Evolutionary conservation across 1,140 invertebrate genomes (phyloP).

Genomic region (Lordiphosa mommai): DNA sequence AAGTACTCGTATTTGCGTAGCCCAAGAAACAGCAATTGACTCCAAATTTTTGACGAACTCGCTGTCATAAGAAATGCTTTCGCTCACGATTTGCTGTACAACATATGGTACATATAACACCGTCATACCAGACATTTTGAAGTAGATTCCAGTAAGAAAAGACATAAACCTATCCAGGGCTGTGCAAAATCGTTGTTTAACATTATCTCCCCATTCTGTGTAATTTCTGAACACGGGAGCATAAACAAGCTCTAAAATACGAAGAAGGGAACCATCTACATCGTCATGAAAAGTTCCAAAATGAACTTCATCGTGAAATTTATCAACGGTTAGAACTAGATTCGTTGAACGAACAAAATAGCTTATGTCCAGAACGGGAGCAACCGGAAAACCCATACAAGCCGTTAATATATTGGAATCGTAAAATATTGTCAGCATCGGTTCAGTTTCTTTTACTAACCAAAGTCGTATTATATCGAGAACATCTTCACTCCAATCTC

Average conservation of each 20-base stretch:
- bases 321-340: constrained; percentile 82
- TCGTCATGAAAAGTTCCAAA: constrained; percentile 85
- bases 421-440: constrained; percentile 83
- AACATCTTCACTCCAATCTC: constrained; percentile 83
- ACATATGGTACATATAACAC: constrained; percentile 91
- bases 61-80: constrained; percentile 84
- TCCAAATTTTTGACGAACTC: constrained; percentile 90
- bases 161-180: constrained; percentile 88
- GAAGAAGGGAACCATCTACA: constrained; percentile 83
- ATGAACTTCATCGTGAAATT: constrained; percentile 84
- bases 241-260: constrained; percentile 82
- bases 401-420: constrained; percentile 81
- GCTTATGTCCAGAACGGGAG: constrained; percentile 82
- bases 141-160: constrained; percentile 88
- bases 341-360: constrained; percentile 84
- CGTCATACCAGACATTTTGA: constrained; percentile 90
- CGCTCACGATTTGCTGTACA: constrained; percentile 81
- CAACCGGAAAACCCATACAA: constrained; percentile 81
- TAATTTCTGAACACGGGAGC: constrained; percentile 84
- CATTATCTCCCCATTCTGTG: constrained; percentile 86
- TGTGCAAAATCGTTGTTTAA: constrained; percentile 89
- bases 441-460: constrained; percentile 80
- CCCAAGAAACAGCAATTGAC: constrained; percentile 90
- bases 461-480: constrained; percentile 82
- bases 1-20: constrained; percentile 89